Conservation (phyloP, 2,113 vertebrate genomes). For the Rattus rattus region DNA sequence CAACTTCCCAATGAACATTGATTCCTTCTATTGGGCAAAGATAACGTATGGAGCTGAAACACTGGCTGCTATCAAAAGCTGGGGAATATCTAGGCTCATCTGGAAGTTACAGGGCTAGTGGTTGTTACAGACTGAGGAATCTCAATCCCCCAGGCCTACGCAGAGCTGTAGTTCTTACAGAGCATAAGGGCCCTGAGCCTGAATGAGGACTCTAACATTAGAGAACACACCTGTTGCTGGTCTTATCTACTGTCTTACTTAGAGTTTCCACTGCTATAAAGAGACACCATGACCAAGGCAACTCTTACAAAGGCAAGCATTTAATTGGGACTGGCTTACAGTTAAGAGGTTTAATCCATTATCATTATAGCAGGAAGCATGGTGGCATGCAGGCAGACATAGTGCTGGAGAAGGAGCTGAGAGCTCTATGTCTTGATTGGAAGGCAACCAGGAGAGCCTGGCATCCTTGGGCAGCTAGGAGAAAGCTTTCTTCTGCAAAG, state of each 20-base stretch:
- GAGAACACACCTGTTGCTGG: background rate
- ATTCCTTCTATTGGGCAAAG: background rate
- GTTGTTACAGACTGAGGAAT: background rate
- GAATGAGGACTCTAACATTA: background rate
- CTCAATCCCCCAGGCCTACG: background rate
- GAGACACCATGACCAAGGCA: too few relatives aligned
- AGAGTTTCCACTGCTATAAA: too few relatives aligned
- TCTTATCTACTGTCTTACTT: background rate
- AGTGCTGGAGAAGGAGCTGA: too few relatives aligned
- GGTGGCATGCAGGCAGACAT: too few relatives aligned
- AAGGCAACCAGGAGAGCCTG: too few relatives aligned
- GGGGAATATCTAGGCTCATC: background rate
- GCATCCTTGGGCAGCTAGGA: too few relatives aligned
- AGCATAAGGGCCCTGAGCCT: background rate
- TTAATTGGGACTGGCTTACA: too few relatives aligned
- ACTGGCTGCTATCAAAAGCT: background rate
- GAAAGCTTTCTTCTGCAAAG: too few relatives aligned
- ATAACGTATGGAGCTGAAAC: background rate
- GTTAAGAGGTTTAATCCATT: too few relatives aligned
- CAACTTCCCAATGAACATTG: background rate
- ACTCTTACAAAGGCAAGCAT: too few relatives aligned
- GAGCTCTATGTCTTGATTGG: too few relatives aligned
- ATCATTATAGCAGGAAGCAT: too few relatives aligned
- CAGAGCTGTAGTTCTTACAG: background rate
- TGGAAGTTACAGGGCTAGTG: background rate